Evolutionary conservation across 2,113 vertebrate genomes (phyloP), one percentile per base, ranked within the genome.

Genomic region (Syngnathoides biaculeatus): DNA sequence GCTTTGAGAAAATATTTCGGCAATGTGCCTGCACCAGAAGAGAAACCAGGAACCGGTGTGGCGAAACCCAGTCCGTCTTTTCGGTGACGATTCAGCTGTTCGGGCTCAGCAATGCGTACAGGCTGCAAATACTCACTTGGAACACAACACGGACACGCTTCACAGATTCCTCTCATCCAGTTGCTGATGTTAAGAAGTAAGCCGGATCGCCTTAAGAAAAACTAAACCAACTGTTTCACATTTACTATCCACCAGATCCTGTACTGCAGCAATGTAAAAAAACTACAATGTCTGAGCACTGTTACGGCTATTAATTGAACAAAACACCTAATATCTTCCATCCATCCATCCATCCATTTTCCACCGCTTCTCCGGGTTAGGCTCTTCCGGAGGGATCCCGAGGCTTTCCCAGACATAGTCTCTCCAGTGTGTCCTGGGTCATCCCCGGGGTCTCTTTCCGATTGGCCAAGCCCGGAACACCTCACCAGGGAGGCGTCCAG

Each of bases 41-140:
- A 87, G 79, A 82, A 84, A 81, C 84, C 71, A 69, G 75, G 80
- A 80, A 82, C 82, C 75, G 57, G 79, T 82, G 71, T 79, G 79
- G 71, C 73, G 85, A 88, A 89, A 86, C 77, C 15, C 67, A 70
- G 83, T 77, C 64, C 84, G 84, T 89, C 86, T 82, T 52, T 79
- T 67, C 50, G 68, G 78, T 84, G 77, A 79, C 88, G 82, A 85
- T 88, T 87, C 81, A 88, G 87, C 86, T 90, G 88, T 89, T 82
- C 60, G 58, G 45, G 72, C 77, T 81, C 82, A 84, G 67, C 59
- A 75, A 75, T 75, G 74, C 82, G 85, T 85, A 85, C 77, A 75
- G 75, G 73, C 71, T 82, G 74, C 77, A 79, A 82, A 78, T 76
- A 83, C 80, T 69, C 62, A 81, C 69, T 70, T 71, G 77, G 30